These are phyloP conservation scores for Engraulis encrasicolus DNA, from an alignment of 2,113 vertebrate species.

Conservation along the genomic window DNA sequence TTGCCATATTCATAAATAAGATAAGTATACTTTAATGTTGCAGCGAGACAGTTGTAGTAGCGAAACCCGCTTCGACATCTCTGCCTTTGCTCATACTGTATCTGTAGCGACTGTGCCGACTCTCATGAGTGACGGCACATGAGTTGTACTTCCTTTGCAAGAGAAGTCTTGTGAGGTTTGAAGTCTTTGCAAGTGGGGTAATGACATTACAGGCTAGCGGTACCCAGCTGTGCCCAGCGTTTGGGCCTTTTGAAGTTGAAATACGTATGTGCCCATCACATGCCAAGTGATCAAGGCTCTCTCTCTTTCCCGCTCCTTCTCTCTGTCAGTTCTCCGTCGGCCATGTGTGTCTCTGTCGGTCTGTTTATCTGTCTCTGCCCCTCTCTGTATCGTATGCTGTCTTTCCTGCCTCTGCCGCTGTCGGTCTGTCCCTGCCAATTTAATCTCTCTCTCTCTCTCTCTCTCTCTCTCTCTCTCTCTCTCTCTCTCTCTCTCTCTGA, in stretches of 20 bases:
- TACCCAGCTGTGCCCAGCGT: slow-evolving; percentile 7
- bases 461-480: background rate
- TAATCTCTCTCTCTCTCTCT: background rate
- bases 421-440: too few relatives aligned
- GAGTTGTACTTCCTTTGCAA: background rate
- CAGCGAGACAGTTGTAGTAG: too few relatives aligned
- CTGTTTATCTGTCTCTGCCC: background rate
- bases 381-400: slow-evolving; percentile 18
- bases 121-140: background rate
- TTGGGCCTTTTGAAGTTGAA: background rate
- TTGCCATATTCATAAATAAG: background rate
- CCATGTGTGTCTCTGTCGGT: background rate
- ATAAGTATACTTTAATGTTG: background rate
- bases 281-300: slow-evolving; percentile 11
- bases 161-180: background rate
- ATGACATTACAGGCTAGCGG: background rate
- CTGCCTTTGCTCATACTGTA: background rate
- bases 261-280: slow-evolving; percentile 15
- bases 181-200: slow-evolving; percentile 3
- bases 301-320: background rate
- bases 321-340: background rate
- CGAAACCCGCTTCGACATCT: too few relatives aligned
- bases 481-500: background rate
- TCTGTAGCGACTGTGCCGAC: too few relatives aligned
- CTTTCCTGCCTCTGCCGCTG: background rate